phyloP scores from a whole-genome alignment of 2,797 vertebrate species.

The Phataginus tricuspis region DNA sequence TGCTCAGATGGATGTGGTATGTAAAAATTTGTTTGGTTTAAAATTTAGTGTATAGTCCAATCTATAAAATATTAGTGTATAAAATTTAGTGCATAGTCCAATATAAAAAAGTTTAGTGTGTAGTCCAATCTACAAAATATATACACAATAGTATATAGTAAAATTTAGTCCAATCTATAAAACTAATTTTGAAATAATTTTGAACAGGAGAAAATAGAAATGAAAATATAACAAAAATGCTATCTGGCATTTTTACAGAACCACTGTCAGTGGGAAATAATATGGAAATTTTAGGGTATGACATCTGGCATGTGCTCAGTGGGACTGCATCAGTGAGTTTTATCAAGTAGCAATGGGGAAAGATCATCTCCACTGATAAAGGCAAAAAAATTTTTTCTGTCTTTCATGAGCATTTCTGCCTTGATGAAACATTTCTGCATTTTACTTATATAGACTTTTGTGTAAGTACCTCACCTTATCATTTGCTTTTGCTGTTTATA shows the following conservation, averaged over 20 bases:
- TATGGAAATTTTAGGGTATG: neutral
- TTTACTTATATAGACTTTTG: conserved; percentile 36
- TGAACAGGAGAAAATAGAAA: conserved; percentile 52
- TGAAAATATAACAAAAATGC: neutral
- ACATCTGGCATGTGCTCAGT: neutral
- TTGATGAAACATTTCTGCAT: neutral
- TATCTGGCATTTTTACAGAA: conserved; percentile 8
- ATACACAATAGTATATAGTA: too few relatives aligned
- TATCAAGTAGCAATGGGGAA: neutral
- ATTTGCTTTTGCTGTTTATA: conserved; percentile 53
- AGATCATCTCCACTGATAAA: neutral
- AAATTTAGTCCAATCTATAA: neutral
- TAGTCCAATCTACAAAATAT: too few relatives aligned
- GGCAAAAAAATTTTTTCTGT: neutral
- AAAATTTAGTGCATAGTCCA: too few relatives aligned
- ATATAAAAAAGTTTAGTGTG: too few relatives aligned
- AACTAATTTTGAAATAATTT: conserved; percentile 51
- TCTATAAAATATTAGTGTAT: neutral
- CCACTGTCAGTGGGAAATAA: neutral
- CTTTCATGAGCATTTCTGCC: conserved; percentile 34
- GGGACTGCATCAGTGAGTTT: neutral
- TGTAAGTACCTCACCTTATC: neutral
- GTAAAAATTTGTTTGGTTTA: conserved; percentile 53
- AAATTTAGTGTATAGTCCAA: conserved; percentile 12
- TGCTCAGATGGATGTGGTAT: neutral